Evolutionary conservation across 2,113 vertebrate species (phyloP).

Genomic region (Electrona antarctica): DNA sequence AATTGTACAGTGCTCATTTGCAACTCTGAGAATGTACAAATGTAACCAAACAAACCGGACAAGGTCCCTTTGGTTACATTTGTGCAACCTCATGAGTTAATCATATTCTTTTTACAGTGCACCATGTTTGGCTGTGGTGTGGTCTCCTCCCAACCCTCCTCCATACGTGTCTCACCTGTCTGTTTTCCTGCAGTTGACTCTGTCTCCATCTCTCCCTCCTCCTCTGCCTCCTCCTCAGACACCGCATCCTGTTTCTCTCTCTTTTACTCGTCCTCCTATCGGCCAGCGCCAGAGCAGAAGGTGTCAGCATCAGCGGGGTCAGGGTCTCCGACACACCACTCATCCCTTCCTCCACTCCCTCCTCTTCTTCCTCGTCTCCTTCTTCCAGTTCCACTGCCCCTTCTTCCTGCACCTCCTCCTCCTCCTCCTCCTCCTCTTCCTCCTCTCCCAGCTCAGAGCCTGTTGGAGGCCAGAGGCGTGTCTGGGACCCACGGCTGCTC

Average conservation of each 20-base stretch:
- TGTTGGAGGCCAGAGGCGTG: slow-evolving; percentile 27
- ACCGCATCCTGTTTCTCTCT: slow-evolving; percentile 85
- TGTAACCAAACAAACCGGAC: too few species aligned
- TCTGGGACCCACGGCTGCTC: slow-evolving; percentile 9
- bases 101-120: neutral
- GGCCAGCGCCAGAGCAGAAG: slow-evolving; percentile 25
- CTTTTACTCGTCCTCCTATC: slow-evolving; percentile 80
- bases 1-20: too few species aligned
- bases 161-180: slow-evolving; percentile 57
- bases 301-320: neutral
- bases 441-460: slow-evolving; percentile 49
- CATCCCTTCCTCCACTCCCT: slow-evolving; percentile 74
- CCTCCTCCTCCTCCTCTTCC: slow-evolving; percentile 26
- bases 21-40: too few species aligned
- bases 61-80: too few species aligned
- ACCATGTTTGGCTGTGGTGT: too few species aligned
- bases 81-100: too few species aligned
- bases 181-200: slow-evolving; percentile 76
- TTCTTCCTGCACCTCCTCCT: slow-evolving; percentile 74
- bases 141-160: too few species aligned
- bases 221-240: slow-evolving; percentile 82
- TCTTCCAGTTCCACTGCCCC: slow-evolving; percentile 30
- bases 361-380: slow-evolving; percentile 75
- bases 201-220: slow-evolving; percentile 81
- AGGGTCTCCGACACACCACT: slow-evolving; percentile 58